Percentiles rank a stretch among this genome's conserved stretches.
These are phyloP conservation scores for Zalophus californianus DNA, from an alignment of 2,797 vertebrate genomes.

Conservation along the genomic window DNA sequence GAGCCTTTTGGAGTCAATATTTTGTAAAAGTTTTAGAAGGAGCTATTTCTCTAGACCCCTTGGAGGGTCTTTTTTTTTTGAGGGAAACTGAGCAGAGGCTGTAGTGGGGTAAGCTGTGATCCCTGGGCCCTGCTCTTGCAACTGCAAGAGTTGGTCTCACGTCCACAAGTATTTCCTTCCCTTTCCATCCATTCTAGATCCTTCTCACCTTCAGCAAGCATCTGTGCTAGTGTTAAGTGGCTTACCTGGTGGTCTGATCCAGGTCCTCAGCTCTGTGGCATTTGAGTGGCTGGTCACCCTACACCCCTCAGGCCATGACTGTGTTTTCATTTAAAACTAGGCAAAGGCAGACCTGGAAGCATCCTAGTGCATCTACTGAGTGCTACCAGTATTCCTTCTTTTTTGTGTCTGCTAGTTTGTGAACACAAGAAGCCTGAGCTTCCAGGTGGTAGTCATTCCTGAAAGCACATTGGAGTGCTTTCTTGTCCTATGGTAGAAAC, in stretches of 20 bases:
- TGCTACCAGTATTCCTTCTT: not conserved
- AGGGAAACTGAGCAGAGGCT: not conserved
- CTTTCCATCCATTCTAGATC: not conserved
- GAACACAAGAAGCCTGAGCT: not conserved
- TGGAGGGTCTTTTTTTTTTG: not conserved
- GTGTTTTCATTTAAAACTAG: not conserved
- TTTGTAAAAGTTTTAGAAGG: not conserved
- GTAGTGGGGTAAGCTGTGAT: too few relatives aligned
- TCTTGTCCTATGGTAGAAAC: not conserved
- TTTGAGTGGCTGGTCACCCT: not conserved
- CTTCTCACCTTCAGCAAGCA: not conserved
- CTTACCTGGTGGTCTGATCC: not conserved
- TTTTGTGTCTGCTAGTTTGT: not conserved
- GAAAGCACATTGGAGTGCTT: not conserved
- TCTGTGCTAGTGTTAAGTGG: not conserved
- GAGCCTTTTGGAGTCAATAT: not conserved
- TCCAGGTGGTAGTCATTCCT: not conserved
- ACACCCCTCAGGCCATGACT: not conserved
- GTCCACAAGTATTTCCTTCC: not conserved
- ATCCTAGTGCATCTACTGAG: not conserved
- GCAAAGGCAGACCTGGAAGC: not conserved
- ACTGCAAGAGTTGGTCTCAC: not conserved
- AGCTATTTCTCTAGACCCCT: not conserved
- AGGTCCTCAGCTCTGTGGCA: not conserved
- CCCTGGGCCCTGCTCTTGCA: not conserved